These are phyloP conservation scores for Protodeltote pygarga DNA, from an alignment of 2,888 invertebrate species.

Conservation along the genomic window DNA sequence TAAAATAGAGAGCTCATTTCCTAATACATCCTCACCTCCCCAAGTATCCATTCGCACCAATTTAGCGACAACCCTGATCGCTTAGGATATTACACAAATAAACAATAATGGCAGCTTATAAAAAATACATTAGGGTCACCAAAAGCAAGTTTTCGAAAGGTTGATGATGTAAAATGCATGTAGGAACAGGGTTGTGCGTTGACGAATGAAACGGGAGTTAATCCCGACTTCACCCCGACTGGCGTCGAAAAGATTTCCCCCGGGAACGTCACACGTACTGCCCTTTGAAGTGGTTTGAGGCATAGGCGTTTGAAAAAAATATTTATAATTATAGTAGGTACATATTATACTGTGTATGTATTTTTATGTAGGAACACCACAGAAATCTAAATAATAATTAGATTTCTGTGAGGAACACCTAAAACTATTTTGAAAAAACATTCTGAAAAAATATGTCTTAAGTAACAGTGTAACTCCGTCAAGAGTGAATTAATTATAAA, in stretches of 20 bases:
- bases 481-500: too few relatives aligned
- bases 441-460: too few relatives aligned
- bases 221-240: conserved; percentile 75
- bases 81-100: conserved; percentile 29
- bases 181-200: conserved; percentile 59
- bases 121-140: conserved; percentile 49
- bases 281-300: conserved; percentile 52
- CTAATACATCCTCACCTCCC: conserved; percentile 6
- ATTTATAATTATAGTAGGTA: too few relatives aligned
- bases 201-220: conserved; percentile 82
- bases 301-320: conserved; percentile 11
- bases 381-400: too few relatives aligned
- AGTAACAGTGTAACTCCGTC: too few relatives aligned
- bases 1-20: neutral
- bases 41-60: conserved; percentile 10
- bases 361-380: too few relatives aligned
- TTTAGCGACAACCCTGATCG: conserved; percentile 24
- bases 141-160: conserved; percentile 44
- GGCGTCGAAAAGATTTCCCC: conserved; percentile 82
- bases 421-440: too few relatives aligned
- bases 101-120: conserved; percentile 40
- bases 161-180: conserved; percentile 73
- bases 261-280: conserved; percentile 62
- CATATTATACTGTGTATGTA: too few relatives aligned
- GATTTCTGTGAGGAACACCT: too few relatives aligned